phyloP scores from a whole-genome alignment of 2,888 invertebrate genomes.

The Ypsolopha scabrella region DNA sequence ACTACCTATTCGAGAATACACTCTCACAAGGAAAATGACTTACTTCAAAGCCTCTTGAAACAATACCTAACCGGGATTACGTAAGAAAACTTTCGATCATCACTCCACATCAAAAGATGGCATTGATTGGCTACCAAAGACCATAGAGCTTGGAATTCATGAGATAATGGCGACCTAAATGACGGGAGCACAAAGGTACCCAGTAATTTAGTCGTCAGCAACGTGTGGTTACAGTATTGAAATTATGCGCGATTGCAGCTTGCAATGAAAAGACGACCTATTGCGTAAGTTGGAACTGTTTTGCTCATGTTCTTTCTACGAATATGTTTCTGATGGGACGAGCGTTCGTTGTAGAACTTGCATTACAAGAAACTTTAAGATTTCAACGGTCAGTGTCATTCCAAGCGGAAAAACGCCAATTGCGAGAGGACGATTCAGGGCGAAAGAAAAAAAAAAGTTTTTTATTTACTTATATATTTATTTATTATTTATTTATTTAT shows the following conservation, averaged over 20 bases:
- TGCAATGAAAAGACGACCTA: constrained; percentile 25
- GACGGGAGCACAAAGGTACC: constrained; percentile 34
- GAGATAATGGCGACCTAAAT: constrained; percentile 10
- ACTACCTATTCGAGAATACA: too few relatives aligned
- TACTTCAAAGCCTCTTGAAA: too few relatives aligned
- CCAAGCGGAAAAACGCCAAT: background rate
- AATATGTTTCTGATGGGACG: background rate
- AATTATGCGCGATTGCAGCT: constrained; percentile 22
- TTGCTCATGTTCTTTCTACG: background rate
- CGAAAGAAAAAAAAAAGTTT: too few relatives aligned
- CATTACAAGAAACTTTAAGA: background rate
- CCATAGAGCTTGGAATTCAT: too few relatives aligned
- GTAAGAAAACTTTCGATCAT: too few relatives aligned
- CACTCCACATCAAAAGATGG: too few relatives aligned
- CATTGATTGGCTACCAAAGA: too few relatives aligned
- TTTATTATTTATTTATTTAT: too few relatives aligned
- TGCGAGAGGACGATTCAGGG: too few relatives aligned
- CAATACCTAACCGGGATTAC: too few relatives aligned
- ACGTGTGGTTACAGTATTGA: constrained; percentile 20
- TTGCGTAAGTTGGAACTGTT: constrained; percentile 27
- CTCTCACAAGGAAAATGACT: too few relatives aligned
- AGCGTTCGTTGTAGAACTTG: background rate
- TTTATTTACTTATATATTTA: too few relatives aligned
- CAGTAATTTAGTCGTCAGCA: constrained; percentile 39
- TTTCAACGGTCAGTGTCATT: background rate